A percentile compares a stretch with the other conserved stretches of the same genome.
phyloP scores from a whole-genome alignment of 1,140 invertebrate genomes.

The Euwallacea fornicatus region DNA sequence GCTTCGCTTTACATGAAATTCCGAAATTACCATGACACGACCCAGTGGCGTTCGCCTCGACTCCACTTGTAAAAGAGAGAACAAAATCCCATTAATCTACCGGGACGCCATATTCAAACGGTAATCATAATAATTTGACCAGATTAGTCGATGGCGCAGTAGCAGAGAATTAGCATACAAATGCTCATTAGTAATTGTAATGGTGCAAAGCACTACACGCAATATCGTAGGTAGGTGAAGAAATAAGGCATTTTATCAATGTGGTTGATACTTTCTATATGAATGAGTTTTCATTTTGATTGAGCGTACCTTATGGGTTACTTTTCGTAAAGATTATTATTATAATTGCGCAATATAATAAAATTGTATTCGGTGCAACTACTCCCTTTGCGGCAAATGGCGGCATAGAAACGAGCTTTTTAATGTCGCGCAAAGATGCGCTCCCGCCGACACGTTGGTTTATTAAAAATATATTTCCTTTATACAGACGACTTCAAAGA shows the following conservation, averaged over 20 bases:
- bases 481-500: no score
- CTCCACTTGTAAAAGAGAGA: constrained; percentile 20
- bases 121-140: constrained; percentile 15
- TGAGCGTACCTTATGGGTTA: no score
- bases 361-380: constrained; percentile 24
- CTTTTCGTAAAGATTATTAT: neutral
- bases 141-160: neutral
- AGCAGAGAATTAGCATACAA: constrained; percentile 17
- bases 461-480: constrained; percentile 2
- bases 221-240: constrained; percentile 12
- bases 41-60: no score
- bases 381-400: constrained; percentile 11
- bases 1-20: no score
- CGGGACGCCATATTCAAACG: constrained; percentile 3
- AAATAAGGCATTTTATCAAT: constrained; percentile 30
- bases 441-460: constrained; percentile 2
- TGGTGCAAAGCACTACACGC: constrained; percentile 23
- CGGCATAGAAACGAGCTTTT: constrained; percentile 21
- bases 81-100: constrained; percentile 3
- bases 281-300: neutral
- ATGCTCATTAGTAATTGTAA: constrained; percentile 20
- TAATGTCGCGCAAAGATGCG: constrained; percentile 10
- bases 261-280: constrained; percentile 13
- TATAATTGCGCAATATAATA: constrained; percentile 2
- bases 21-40: no score